Conservation (phyloP, 2,113 vertebrate species). For the Vombatus ursinus region DNA sequence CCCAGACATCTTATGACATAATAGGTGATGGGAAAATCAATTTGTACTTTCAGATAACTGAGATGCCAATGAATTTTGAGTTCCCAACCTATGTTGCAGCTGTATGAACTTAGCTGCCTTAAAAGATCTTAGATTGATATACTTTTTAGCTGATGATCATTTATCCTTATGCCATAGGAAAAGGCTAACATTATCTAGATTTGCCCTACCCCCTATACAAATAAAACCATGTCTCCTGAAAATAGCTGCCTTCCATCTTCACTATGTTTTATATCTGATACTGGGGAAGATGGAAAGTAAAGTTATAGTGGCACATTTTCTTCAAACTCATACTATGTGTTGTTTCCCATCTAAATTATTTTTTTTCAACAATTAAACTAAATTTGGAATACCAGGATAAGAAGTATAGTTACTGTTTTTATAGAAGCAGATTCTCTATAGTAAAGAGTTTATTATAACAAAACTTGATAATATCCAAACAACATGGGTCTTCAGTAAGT, state of each 20-base stretch:
- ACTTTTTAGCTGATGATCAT: constrained; percentile 6
- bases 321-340: neutral
- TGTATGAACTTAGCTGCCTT: constrained; percentile 31
- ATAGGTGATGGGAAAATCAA: constrained; percentile 34
- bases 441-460: neutral
- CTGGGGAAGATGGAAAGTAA: neutral
- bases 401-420: neutral
- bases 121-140: neutral
- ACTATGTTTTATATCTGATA: constrained; percentile 28
- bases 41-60: neutral
- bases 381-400: neutral
- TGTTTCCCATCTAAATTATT: neutral
- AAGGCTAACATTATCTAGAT: constrained; percentile 5
- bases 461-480: neutral
- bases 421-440: neutral
- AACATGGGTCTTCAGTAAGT: neutral
- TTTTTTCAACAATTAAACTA: neutral
- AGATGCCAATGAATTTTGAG: constrained; percentile 18
- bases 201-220: constrained; percentile 19
- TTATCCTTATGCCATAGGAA: constrained; percentile 37
- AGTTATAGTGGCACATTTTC: neutral
- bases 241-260: neutral
- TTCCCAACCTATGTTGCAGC: neutral
- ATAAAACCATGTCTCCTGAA: constrained; percentile 22
- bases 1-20: neutral